These are phyloP conservation scores for Monopterus albus DNA, from an alignment of 2,113 vertebrate species.

Conservation along the genomic window DNA sequence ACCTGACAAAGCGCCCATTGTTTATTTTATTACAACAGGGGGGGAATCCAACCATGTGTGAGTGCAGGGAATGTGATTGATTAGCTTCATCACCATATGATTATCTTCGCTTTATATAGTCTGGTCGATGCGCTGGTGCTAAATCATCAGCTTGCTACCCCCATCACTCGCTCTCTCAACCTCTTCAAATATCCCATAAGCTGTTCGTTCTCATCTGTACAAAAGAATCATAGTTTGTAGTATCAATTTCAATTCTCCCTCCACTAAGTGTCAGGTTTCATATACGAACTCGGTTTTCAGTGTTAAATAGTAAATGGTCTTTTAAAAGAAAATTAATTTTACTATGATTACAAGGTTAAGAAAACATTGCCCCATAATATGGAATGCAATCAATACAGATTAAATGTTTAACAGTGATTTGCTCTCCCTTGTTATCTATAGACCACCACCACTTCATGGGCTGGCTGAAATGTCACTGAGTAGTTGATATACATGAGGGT, in stretches of 20 bases:
- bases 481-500: neutral
- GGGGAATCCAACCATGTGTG: conserved; percentile 13
- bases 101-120: conserved; percentile 47
- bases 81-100: conserved; percentile 38
- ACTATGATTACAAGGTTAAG: neutral
- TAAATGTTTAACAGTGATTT: conserved; percentile 21
- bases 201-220: conserved; percentile 12
- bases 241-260: conserved; percentile 20
- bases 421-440: conserved; percentile 19
- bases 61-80: conserved; percentile 33
- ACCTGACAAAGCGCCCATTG: conserved; percentile 53
- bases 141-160: conserved; percentile 49
- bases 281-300: neutral
- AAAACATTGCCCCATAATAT: neutral
- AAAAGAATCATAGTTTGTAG: conserved; percentile 9
- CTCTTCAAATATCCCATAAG: conserved; percentile 39
- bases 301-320: neutral
- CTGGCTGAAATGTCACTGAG: conserved; percentile 25
- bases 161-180: conserved; percentile 4
- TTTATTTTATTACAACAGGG: conserved; percentile 50
- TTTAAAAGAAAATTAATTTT: conserved; percentile 20
- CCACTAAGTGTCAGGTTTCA: conserved; percentile 21
- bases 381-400: conserved; percentile 34
- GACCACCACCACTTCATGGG: neutral
- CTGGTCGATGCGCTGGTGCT: conserved; percentile 29